A percentile compares a stretch with the other conserved stretches of the same genome.
phyloP scores from a whole-genome alignment of 2,888 invertebrate genomes.

The Dendrolimus pini region DNA sequence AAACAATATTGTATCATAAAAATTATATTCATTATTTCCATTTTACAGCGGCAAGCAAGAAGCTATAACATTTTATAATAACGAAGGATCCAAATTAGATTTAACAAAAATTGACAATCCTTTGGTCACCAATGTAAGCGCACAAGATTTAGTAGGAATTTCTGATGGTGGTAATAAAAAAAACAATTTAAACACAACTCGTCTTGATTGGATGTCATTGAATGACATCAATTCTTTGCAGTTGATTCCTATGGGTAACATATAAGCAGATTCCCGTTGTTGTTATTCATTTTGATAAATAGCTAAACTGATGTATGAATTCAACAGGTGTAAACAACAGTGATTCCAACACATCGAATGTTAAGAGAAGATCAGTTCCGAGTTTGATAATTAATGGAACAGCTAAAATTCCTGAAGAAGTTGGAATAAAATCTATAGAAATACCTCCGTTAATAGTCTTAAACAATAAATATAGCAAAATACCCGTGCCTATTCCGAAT shows the following conservation, averaged over 20 bases:
- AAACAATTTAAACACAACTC: not conserved
- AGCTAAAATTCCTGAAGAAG: constrained; percentile 42
- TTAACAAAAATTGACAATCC: constrained; percentile 42
- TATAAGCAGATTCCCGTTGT: not conserved
- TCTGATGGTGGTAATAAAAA: constrained; percentile 26
- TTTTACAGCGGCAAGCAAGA: constrained; percentile 51
- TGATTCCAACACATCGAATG: constrained; percentile 10
- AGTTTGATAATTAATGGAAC: constrained; percentile 40
- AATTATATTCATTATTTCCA: not conserved
- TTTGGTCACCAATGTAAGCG: constrained; percentile 55
- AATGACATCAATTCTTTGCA: not conserved
- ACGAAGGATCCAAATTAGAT: constrained; percentile 48
- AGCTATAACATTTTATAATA: constrained; percentile 48
- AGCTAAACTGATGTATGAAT: not conserved
- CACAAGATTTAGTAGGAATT: constrained; percentile 47
- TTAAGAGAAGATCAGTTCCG: constrained; percentile 16
- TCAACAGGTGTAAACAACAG: not conserved
- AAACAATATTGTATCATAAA: too few relatives aligned
- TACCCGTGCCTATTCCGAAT: constrained; percentile 62
- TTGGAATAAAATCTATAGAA: constrained; percentile 44
- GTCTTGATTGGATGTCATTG: not conserved
- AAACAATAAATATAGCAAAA: constrained; percentile 47
- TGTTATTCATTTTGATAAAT: not conserved
- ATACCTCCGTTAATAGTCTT: constrained; percentile 48
- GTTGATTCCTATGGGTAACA: not conserved